Percentiles rank a stretch among this genome's conserved stretches.
Evolutionary conservation across 2,113 vertebrate genomes (phyloP).

Genomic region (Anguilla japonica): DNA sequence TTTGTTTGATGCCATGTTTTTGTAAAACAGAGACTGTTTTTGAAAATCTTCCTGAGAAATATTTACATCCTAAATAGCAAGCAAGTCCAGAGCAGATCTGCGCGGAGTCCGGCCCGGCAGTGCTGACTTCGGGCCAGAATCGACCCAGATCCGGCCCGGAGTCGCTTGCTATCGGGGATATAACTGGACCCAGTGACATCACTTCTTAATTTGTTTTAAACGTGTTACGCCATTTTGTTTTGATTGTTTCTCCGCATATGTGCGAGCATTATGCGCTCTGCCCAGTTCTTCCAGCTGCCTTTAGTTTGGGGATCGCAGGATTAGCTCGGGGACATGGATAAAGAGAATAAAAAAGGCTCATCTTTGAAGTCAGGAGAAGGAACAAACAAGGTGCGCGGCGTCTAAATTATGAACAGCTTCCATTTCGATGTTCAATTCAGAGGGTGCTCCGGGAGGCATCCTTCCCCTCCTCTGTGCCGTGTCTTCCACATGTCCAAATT

Average conservation of each 20-base stretch:
- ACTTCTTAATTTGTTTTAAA: neutral
- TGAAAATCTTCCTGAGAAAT: neutral
- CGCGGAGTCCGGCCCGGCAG: too few species aligned
- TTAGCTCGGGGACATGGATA: constrained; percentile 51
- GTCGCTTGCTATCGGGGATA: neutral
- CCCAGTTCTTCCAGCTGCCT: constrained; percentile 1
- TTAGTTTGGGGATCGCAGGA: constrained; percentile 16
- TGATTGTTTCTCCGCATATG: neutral
- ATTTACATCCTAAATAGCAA: too few species aligned
- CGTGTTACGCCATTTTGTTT: neutral
- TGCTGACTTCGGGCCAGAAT: too few species aligned
- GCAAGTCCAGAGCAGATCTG: too few species aligned
- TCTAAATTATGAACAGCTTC: constrained; percentile 48
- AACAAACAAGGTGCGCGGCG: constrained; percentile 45
- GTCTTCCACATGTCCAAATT: neutral
- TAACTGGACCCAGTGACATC: neutral
- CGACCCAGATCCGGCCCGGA: too few species aligned
- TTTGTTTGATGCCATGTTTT: neutral
- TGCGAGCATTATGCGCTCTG: neutral
- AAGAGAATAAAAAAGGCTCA: constrained; percentile 59
- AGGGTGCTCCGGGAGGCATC: neutral
- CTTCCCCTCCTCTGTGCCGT: neutral
- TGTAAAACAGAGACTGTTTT: neutral
- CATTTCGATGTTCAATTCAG: constrained; percentile 22
- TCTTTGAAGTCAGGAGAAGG: constrained; percentile 45